Percentiles rank a stretch among this genome's conserved stretches.
Evolutionary conservation across 1,140 invertebrate species (phyloP).

Genomic region (Drosophila ananassae): DNA sequence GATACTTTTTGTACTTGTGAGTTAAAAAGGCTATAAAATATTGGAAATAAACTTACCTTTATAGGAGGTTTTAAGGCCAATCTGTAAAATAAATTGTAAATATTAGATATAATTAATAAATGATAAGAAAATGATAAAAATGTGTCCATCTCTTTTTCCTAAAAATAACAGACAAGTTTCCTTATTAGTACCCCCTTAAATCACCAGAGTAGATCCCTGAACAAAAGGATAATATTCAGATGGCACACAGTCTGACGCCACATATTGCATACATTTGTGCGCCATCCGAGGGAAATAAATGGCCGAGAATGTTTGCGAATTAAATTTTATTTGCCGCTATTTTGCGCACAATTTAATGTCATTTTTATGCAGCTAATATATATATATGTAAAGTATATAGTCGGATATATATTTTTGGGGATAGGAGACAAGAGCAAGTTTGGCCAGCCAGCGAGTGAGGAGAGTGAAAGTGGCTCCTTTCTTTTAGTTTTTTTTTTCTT

Average conservation of each 20-base stretch:
- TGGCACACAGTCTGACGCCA: slow-evolving; percentile 18
- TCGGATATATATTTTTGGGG: slow-evolving; percentile 8
- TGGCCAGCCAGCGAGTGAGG: slow-evolving; percentile 38
- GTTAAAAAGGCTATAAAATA: no score
- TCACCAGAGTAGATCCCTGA: neutral
- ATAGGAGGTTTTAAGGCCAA: no score
- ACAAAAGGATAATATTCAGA: slow-evolving; percentile 15
- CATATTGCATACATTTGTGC: slow-evolving; percentile 69
- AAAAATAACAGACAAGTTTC: no score
- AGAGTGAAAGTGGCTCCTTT: slow-evolving; percentile 69
- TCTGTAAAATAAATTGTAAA: no score
- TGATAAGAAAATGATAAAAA: no score
- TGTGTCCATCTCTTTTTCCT: no score
- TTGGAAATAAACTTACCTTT: neutral
- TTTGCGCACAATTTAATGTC: slow-evolving; percentile 77
- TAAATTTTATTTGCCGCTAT: slow-evolving; percentile 74
- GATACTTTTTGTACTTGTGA: neutral
- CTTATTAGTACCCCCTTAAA: no score
- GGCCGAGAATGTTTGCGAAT: slow-evolving; percentile 19
- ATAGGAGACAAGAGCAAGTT: slow-evolving; percentile 61
- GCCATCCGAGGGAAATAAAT: slow-evolving; percentile 10
- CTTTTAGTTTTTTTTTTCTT: slow-evolving; percentile 27
- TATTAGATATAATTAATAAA: no score
- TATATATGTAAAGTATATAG: slow-evolving; percentile 9
- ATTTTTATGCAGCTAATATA: slow-evolving; percentile 78